Conservation (phyloP, 2,888 invertebrate species). For the Drosophila incognita region DNA sequence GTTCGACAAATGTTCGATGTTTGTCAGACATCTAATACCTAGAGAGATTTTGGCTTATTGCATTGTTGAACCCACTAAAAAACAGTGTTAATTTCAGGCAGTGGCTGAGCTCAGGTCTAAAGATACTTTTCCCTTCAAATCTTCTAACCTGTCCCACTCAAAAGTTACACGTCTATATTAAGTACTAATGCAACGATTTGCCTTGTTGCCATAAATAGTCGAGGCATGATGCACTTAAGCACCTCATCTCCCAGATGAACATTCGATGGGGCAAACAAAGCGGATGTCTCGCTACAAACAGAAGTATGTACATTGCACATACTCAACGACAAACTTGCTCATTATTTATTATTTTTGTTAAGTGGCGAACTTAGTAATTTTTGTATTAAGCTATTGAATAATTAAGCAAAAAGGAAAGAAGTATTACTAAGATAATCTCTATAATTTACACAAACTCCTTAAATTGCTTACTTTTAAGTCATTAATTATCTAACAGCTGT, state of each 20-base stretch:
- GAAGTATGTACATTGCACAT: neutral
- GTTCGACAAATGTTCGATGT: neutral
- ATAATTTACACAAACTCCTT: neutral
- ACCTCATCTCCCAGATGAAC: constrained; percentile 23
- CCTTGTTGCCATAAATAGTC: constrained; percentile 6
- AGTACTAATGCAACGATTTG: constrained; percentile 3
- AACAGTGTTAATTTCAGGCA: constrained; percentile 9
- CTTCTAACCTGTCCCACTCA: neutral
- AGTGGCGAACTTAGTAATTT: constrained; percentile 7
- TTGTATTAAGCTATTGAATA: neutral
- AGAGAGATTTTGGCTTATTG: neutral
- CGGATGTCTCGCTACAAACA: constrained; percentile 32
- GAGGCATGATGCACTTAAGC: neutral
- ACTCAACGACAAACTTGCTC: neutral
- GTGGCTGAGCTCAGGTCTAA: constrained; percentile 14
- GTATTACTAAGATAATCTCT: neutral
- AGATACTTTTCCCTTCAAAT: constrained; percentile 4
- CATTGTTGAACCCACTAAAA: constrained; percentile 7
- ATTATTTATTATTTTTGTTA: constrained; percentile 16
- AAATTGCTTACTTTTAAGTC: neutral
- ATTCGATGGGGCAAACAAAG: constrained; percentile 11
- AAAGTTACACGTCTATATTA: neutral
- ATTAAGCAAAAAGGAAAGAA: neutral
- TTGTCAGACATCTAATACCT: neutral
- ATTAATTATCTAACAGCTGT: neutral